Evolutionary conservation across 2,888 invertebrate species (phyloP).

Genomic region (Shargacucullia verbasci): DNA sequence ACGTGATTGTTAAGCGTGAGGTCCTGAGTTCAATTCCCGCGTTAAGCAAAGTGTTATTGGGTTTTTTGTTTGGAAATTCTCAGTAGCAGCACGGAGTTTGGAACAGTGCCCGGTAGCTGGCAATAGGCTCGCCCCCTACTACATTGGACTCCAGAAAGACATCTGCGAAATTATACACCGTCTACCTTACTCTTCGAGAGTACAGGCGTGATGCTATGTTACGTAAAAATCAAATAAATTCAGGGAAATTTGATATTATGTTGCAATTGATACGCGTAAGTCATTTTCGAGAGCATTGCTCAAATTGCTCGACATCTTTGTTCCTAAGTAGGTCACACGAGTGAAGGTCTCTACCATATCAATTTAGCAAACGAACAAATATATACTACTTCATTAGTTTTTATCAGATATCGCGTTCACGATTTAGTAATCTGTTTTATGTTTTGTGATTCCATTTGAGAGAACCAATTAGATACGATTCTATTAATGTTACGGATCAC

Average conservation of each 20-base stretch:
- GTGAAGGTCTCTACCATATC: constrained; percentile 43
- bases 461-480: constrained; percentile 33
- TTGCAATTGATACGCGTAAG: not conserved
- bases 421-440: constrained; percentile 48
- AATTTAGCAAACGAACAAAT: constrained; percentile 45
- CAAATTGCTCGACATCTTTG: constrained; percentile 24
- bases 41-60: no score
- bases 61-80: no score
- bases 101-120: no score
- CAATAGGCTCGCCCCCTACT: no score
- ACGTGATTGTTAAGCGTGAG: no score
- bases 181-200: no score
- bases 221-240: no score
- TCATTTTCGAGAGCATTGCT: constrained; percentile 24
- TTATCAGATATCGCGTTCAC: constrained; percentile 51
- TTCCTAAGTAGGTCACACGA: constrained; percentile 33
- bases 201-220: no score
- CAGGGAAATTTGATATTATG: not conserved
- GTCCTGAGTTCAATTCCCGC: no score
- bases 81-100: no score
- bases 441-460: constrained; percentile 37
- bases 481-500: constrained; percentile 16
- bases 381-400: constrained; percentile 41
- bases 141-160: no score
- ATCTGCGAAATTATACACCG: no score